Evolutionary conservation across 2,888 invertebrate species (phyloP).

Genomic region (Adelognathus sp.): DNA sequence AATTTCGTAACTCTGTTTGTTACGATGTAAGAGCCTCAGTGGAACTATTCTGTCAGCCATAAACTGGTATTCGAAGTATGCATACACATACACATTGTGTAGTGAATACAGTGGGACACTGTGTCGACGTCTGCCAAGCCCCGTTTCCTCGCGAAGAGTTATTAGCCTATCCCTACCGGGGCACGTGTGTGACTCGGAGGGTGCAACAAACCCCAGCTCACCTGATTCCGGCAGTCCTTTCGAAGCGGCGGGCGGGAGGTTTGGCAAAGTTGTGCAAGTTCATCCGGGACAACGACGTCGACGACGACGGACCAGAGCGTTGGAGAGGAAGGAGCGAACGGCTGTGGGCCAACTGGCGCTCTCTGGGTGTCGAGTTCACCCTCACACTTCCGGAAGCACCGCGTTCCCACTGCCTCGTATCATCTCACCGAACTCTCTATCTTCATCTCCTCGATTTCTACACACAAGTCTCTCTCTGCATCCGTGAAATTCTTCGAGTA

Average conservation of each 20-base stretch:
- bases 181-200: constrained; percentile 15
- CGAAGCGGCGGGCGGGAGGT: background rate
- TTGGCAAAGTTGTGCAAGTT: constrained; percentile 22
- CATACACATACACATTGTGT: background rate
- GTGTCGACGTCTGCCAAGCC: background rate
- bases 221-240: constrained; percentile 25
- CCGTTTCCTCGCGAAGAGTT: constrained; percentile 13
- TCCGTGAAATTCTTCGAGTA: constrained; percentile 19
- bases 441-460: background rate
- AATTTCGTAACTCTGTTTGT: background rate
- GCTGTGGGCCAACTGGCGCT: constrained; percentile 38
- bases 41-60: background rate
- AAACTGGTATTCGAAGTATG: background rate
- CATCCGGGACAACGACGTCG: constrained; percentile 3
- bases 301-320: background rate
- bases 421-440: constrained; percentile 25
- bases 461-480: background rate
- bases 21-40: background rate
- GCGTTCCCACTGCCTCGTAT: constrained; percentile 8
- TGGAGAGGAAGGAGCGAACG: constrained; percentile 10
- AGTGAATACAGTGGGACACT: background rate
- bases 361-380: constrained; percentile 24
- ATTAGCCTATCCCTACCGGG: constrained; percentile 1
- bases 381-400: constrained; percentile 14
- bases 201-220: constrained; percentile 38